These are phyloP conservation scores for Oreochromis spilurus DNA, from an alignment of 2,113 vertebrate species.

Conservation along the genomic window DNA sequence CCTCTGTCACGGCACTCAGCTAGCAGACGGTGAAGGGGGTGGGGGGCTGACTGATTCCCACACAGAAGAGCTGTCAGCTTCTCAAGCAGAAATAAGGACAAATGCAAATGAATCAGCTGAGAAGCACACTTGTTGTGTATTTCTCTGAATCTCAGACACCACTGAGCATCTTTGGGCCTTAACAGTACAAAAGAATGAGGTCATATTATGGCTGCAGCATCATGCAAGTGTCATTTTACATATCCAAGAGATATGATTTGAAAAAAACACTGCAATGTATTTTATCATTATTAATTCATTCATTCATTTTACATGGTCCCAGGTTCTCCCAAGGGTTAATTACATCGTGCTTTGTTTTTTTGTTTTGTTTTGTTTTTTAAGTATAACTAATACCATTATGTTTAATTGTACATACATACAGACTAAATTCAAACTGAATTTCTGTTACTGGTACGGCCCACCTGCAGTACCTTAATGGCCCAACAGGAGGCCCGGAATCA, in stretches of 20 bases:
- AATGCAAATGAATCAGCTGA: slow-evolving; percentile 54
- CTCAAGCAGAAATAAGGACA: slow-evolving; percentile 41
- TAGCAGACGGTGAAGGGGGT: neutral
- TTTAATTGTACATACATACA: neutral
- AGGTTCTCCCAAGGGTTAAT: too few relatives aligned
- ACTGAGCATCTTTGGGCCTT: neutral
- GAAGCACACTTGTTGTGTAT: neutral
- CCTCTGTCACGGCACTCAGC: neutral
- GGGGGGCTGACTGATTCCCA: slow-evolving; percentile 15
- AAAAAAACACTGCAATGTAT: neutral
- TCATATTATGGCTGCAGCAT: neutral
- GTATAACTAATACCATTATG: neutral
- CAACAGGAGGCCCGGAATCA: neutral
- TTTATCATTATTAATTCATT: neutral
- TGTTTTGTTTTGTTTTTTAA: neutral
- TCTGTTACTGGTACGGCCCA: neutral
- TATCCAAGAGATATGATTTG: neutral
- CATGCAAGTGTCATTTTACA: neutral
- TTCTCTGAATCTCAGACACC: slow-evolving; percentile 13
- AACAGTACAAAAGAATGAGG: slow-evolving; percentile 15
- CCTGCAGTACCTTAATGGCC: neutral
- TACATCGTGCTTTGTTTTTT: neutral
- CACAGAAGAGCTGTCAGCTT: slow-evolving; percentile 5
- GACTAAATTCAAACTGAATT: neutral
- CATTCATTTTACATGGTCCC: neutral